Percentiles rank a stretch among this genome's conserved stretches.
Evolutionary conservation across 2,888 invertebrate genomes (phyloP).

Genomic region (Melanargia galathea): DNA sequence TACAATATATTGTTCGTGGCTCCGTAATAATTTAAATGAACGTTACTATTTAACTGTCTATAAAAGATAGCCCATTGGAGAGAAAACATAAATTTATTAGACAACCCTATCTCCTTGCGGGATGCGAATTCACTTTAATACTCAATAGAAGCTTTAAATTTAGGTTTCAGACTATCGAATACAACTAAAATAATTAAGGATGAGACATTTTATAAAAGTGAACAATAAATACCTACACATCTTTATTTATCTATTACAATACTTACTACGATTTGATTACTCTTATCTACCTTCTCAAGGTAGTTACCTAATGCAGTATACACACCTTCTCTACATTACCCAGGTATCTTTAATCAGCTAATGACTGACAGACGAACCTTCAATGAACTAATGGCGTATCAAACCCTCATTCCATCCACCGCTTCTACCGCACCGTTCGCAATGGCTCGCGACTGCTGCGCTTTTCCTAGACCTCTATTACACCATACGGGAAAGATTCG

Average conservation of each 20-base stretch:
- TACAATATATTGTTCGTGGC: no score
- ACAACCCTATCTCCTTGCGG: conserved; percentile 29
- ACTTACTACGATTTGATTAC: not conserved
- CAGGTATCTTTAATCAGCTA: conserved; percentile 48
- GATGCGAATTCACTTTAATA: conserved; percentile 41
- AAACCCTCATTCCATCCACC: conserved; percentile 62
- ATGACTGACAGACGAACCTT: conserved; percentile 64
- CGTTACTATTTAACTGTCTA: no score
- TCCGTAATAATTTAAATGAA: no score
- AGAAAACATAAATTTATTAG: not conserved
- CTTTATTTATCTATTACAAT: not conserved
- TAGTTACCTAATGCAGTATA: no score
- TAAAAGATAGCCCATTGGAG: no score
- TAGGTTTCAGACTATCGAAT: conserved; percentile 8
- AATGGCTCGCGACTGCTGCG: conserved; percentile 42
- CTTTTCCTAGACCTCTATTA: conserved; percentile 29
- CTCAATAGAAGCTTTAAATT: conserved; percentile 37
- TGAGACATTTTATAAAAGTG: conserved; percentile 4
- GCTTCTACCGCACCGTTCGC: no score
- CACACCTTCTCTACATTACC: not conserved
- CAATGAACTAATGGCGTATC: conserved; percentile 80
- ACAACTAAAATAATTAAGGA: conserved; percentile 9
- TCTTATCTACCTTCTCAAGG: no score
- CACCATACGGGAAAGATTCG: conserved; percentile 14
- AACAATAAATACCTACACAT: not conserved